A percentile compares a stretch with the other conserved stretches of the same genome.
phyloP scores from a whole-genome alignment of 2,113 vertebrate species.

The Rousettus leschenaultii region DNA sequence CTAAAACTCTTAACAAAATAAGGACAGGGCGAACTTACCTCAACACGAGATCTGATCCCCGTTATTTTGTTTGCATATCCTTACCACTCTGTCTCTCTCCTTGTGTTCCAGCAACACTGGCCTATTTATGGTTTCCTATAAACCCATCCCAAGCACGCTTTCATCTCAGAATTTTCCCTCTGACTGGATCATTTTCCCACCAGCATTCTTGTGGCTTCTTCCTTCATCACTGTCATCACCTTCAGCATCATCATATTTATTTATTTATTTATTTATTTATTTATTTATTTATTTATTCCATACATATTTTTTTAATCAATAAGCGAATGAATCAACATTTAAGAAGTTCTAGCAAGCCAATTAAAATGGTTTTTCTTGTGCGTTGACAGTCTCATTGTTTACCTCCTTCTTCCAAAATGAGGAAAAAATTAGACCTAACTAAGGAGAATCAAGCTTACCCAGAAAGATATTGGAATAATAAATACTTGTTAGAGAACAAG shows the following conservation, averaged over 20 bases:
- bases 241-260: not conserved
- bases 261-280: no score
- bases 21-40: not conserved
- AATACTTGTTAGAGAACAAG: not conserved
- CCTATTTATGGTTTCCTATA: not conserved
- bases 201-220: not conserved
- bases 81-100: not conserved
- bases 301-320: not conserved
- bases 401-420: not conserved
- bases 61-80: not conserved
- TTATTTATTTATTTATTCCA: not conserved
- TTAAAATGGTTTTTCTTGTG: not conserved
- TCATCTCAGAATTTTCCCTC: not conserved
- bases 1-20: not conserved
- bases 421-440: not conserved
- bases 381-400: not conserved
- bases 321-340: not conserved
- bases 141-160: not conserved
- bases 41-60: not conserved
- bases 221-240: not conserved
- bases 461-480: not conserved
- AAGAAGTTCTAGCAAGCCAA: not conserved
- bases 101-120: not conserved
- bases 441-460: not conserved
- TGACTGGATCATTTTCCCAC: not conserved